These are phyloP conservation scores for Misgurnus mizolepis DNA, from an alignment of 2,113 vertebrate species.

Conservation along the genomic window DNA sequence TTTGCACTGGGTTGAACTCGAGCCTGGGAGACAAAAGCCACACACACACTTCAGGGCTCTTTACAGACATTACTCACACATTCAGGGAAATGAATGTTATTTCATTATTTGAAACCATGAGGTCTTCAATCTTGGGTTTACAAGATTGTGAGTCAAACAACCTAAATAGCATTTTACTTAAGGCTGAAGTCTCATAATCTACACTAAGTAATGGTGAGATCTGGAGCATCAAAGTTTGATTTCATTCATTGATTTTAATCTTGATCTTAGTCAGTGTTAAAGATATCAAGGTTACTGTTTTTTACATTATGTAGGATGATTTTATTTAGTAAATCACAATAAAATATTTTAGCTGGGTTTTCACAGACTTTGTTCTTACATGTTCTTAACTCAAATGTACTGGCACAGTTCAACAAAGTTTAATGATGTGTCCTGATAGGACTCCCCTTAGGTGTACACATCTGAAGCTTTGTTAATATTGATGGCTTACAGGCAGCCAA, in stretches of 20 bases:
- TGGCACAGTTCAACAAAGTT: background rate
- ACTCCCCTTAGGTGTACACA: no score
- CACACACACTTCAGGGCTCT: slow-evolving; percentile 3
- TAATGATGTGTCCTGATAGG: background rate
- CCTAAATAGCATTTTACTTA: background rate
- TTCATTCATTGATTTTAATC: no score
- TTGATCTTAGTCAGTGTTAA: no score
- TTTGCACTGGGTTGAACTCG: background rate
- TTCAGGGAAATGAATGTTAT: background rate
- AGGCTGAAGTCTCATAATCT: no score
- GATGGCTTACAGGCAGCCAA: background rate
- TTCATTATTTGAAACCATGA: background rate
- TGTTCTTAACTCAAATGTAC: no score
- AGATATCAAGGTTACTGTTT: no score
- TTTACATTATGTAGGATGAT: no score
- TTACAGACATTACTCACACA: slow-evolving; percentile 17
- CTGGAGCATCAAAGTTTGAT: no score
- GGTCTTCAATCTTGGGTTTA: background rate
- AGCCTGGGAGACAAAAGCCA: slow-evolving; percentile 11
- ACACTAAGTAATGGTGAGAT: background rate
- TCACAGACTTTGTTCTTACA: no score
- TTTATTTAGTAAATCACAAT: no score
- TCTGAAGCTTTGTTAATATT: background rate
- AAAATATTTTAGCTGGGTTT: no score
- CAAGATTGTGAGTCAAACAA: background rate